Evolutionary conservation across 2,888 invertebrate species (phyloP).

Genomic region (Sminthurinus aureus): DNA sequence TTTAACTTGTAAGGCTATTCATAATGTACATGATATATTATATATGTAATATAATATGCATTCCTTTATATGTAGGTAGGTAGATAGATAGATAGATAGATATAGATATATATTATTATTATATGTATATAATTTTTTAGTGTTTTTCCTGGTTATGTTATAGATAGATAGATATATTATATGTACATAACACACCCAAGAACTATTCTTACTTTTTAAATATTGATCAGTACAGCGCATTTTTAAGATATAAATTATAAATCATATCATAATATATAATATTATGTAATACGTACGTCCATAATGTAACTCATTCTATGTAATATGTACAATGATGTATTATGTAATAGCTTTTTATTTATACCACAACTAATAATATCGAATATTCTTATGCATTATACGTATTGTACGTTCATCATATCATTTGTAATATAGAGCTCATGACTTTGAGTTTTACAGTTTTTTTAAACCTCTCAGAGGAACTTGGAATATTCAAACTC

Average conservation of each 20-base stretch:
- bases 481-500: too few relatives aligned
- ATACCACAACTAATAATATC: neutral
- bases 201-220: neutral
- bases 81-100: too few relatives aligned
- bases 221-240: slow-evolving; percentile 28
- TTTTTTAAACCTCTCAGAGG: too few relatives aligned
- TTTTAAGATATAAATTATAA: neutral
- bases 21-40: neutral
- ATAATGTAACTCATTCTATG: neutral
- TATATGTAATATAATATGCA: too few relatives aligned
- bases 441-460: too few relatives aligned
- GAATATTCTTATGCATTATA: too few relatives aligned
- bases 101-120: too few relatives aligned
- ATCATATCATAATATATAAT: neutral
- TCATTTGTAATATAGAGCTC: too few relatives aligned
- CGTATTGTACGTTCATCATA: too few relatives aligned
- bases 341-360: neutral
- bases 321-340: neutral
- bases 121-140: neutral
- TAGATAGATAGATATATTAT: too few relatives aligned
- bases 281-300: neutral
- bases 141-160: neutral
- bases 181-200: neutral
- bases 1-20: slow-evolving; percentile 37
- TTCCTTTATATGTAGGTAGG: too few relatives aligned